Evolutionary conservation across 2,113 vertebrate species (phyloP).

Genomic region (Scalopus aquaticus): DNA sequence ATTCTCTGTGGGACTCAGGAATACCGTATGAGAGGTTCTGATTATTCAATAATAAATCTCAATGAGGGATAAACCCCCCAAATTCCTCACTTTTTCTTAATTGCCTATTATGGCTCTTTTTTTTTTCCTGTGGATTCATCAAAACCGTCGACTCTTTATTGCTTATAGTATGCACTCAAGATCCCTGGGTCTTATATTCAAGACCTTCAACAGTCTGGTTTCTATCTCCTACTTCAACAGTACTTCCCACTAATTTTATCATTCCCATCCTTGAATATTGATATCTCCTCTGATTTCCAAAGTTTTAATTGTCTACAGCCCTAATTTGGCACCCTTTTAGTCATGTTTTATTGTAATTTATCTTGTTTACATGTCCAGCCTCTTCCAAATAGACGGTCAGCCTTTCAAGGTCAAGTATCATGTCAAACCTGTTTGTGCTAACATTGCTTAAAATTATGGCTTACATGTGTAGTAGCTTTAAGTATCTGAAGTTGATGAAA

Average conservation of each 20-base stretch:
- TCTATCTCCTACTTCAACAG: not conserved
- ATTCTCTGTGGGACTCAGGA: not conserved
- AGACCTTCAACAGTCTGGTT: not conserved
- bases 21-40: not conserved
- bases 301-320: not conserved
- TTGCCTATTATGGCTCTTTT: not conserved
- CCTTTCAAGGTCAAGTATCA: not conserved
- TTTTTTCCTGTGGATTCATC: not conserved
- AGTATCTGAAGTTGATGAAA: slow-evolving; percentile 7
- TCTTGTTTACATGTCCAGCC: slow-evolving; percentile 41
- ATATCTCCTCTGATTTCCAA: slow-evolving; percentile 39
- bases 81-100: slow-evolving; percentile 43
- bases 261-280: not conserved
- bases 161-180: slow-evolving; percentile 21
- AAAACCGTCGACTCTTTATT: slow-evolving; percentile 37
- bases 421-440: slow-evolving; percentile 6
- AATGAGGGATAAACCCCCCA: not conserved
- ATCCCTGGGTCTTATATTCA: not conserved
- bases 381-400: slow-evolving; percentile 25
- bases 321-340: not conserved
- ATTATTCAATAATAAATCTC: slow-evolving; percentile 7
- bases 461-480: not conserved
- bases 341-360: not conserved
- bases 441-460: slow-evolving; percentile 39
- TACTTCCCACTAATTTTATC: slow-evolving; percentile 19